A percentile compares a stretch with the other conserved stretches of the same genome.
These are phyloP conservation scores for Trinorchestia longiramus DNA, from an alignment of 1,140 invertebrate genomes.

Conservation along the genomic window DNA sequence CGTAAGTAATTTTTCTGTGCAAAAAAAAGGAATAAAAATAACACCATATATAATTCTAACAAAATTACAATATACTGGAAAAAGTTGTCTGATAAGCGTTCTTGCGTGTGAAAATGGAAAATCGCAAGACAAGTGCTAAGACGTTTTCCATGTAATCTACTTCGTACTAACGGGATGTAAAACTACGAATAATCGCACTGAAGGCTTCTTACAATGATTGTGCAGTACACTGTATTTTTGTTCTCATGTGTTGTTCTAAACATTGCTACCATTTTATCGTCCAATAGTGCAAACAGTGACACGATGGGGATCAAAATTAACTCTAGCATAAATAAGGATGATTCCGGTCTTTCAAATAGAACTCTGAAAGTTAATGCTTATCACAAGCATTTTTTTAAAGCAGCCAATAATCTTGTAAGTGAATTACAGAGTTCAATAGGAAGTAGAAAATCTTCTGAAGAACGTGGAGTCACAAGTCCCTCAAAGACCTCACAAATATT, in stretches of 20 bases:
- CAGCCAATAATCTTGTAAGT: not conserved
- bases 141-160: not conserved
- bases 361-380: not conserved
- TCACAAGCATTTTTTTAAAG: not conserved
- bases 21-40: too few species aligned
- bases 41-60: too few species aligned
- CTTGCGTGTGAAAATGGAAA: not conserved
- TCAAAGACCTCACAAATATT: not conserved
- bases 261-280: constrained; percentile 21
- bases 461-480: not conserved
- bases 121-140: not conserved
- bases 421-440: not conserved
- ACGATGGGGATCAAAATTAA: not conserved
- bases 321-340: not conserved
- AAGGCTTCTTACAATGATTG: not conserved
- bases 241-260: constrained; percentile 25
- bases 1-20: too few species aligned
- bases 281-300: not conserved
- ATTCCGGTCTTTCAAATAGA: not conserved
- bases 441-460: not conserved
- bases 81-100: not conserved
- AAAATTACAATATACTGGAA: not conserved
- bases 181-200: not conserved
- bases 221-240: not conserved
- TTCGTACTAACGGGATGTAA: not conserved